A percentile compares a stretch with the other conserved stretches of the same genome.
These are phyloP conservation scores for Hirudo medicinalis DNA, from an alignment of 1,140 invertebrate species.

Conservation along the genomic window DNA sequence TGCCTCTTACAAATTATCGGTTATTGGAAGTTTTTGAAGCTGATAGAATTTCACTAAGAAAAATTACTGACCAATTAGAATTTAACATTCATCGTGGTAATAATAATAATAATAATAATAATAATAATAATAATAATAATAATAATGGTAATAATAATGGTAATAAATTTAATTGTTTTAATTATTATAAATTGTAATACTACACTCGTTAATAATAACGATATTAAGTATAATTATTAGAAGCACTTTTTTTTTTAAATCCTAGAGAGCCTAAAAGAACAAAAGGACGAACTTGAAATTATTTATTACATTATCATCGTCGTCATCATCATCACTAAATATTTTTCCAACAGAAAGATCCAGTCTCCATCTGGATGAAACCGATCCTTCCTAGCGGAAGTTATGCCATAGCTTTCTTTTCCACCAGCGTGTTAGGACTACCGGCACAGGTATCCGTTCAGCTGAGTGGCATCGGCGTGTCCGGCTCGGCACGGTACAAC, in stretches of 20 bases:
- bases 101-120: not conserved
- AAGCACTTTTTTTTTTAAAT: no score
- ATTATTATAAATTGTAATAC: no score
- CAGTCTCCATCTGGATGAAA: conserved; percentile 20
- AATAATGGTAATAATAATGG: not conserved
- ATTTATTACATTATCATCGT: no score
- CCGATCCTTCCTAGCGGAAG: conserved; percentile 17
- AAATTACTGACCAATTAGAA: not conserved
- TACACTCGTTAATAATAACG: no score
- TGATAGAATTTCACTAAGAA: not conserved
- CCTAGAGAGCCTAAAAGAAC: no score
- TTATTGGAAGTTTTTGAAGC: conserved; percentile 7
- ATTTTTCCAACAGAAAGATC: conserved; percentile 14
- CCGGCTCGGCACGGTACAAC: conserved; percentile 17
- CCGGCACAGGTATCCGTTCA: conserved; percentile 17
- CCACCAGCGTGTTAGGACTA: conserved; percentile 20
- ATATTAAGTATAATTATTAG: no score
- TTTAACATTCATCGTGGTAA: not conserved
- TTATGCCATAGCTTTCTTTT: conserved; percentile 19
- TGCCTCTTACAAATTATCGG: conserved; percentile 8
- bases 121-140: no score
- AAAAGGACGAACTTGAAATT: no score
- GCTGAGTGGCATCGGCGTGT: conserved; percentile 17
- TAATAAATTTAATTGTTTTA: no score
- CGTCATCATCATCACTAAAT: not conserved